phyloP scores from a whole-genome alignment of 2,888 invertebrate genomes.

The Polydrusus cervinus region DNA sequence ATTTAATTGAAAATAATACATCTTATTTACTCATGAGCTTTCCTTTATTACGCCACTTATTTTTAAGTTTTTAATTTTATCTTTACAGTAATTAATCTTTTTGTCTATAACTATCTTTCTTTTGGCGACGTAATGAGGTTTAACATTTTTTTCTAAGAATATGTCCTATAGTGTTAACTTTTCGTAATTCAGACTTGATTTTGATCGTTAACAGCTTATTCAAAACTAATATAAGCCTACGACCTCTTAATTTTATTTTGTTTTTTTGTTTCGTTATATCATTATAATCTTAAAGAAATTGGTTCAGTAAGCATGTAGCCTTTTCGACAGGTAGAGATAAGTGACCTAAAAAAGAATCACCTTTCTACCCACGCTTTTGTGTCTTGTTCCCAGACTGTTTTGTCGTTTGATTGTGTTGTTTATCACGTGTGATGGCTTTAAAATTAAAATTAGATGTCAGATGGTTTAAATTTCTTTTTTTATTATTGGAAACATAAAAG shows the following conservation, averaged over 20 bases:
- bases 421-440: not conserved
- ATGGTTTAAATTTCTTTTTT: not conserved
- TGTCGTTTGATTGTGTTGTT: conserved; percentile 13
- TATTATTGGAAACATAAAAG: not conserved
- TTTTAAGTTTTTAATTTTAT: too few relatives aligned
- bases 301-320: conserved; percentile 64
- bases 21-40: too few relatives aligned
- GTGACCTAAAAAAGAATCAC: conserved; percentile 56
- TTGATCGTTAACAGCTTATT: not conserved
- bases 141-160: too few relatives aligned
- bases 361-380: conserved; percentile 47
- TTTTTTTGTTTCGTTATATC: conserved; percentile 59
- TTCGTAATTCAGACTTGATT: too few relatives aligned
- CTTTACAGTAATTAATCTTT: too few relatives aligned
- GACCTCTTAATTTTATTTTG: conserved; percentile 8
- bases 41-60: too few relatives aligned
- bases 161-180: too few relatives aligned
- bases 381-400: conserved; percentile 37
- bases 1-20: too few relatives aligned
- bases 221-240: not conserved
- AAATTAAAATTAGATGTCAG: not conserved
- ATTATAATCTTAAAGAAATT: conserved; percentile 65
- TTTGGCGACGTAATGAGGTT: too few relatives aligned
- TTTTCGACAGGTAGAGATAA: conserved; percentile 59
- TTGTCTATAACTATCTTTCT: too few relatives aligned